A percentile compares a stretch with the other conserved stretches of the same genome.
phyloP scores from a whole-genome alignment of 2,797 vertebrate genomes.

The Gymnothorax javanicus region DNA sequence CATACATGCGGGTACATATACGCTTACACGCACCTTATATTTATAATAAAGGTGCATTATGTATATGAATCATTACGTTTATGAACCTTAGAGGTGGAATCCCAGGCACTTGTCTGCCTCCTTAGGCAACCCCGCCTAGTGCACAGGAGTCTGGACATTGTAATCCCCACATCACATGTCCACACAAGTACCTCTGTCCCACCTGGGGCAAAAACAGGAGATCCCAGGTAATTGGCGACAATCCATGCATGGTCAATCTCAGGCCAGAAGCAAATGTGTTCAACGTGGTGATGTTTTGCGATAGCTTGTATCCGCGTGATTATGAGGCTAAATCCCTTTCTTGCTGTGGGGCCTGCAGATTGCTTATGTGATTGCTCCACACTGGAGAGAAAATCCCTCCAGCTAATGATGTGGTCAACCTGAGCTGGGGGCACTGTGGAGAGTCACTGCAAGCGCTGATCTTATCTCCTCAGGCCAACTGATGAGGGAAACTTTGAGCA shows the following conservation, averaged over 20 bases:
- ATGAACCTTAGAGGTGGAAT: no score
- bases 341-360: constrained; percentile 48
- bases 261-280: constrained; percentile 64
- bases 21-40: no score
- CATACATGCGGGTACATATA: neutral
- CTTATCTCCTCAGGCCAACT: constrained; percentile 59
- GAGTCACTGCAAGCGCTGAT: constrained; percentile 53
- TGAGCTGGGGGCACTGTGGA: constrained; percentile 36
- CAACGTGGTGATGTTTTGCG: constrained; percentile 71
- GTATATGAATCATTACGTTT: no score
- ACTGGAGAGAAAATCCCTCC: constrained; percentile 56
- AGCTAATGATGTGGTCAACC: constrained; percentile 52
- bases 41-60: no score
- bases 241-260: constrained; percentile 69
- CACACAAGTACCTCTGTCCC: constrained; percentile 43
- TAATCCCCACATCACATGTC: constrained; percentile 59
- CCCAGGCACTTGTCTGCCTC: neutral
- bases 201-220: constrained; percentile 58
- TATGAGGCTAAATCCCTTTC: constrained; percentile 70
- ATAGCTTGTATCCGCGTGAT: constrained; percentile 71
- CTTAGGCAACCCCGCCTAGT: constrained; percentile 34
- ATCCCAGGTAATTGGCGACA: constrained; percentile 74
- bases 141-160: constrained; percentile 45
- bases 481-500: constrained; percentile 38
- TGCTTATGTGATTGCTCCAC: constrained; percentile 54